These are phyloP conservation scores for Helobdella robusta DNA, from an alignment of 2,888 invertebrate genomes.

Conservation along the genomic window DNA sequence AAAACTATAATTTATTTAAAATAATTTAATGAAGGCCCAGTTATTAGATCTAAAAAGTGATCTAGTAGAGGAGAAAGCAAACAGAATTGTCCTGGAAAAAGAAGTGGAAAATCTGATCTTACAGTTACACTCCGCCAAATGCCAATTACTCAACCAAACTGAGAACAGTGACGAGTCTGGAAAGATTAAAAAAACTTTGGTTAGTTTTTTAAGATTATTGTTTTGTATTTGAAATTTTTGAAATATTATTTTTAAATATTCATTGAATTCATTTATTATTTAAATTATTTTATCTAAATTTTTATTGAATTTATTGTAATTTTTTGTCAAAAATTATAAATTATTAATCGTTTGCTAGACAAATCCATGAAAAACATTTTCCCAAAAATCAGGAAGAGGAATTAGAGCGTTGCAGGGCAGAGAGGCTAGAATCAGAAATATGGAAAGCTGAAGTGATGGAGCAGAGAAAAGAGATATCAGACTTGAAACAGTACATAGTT, in stretches of 20 bases:
- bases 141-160: conserved; percentile 50
- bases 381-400: conserved; percentile 50
- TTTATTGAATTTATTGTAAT: too few species aligned
- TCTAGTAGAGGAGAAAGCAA: conserved; percentile 62
- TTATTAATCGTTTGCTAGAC: too few species aligned
- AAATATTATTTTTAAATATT: too few species aligned
- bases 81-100: conserved; percentile 56
- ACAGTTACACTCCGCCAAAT: conserved; percentile 57
- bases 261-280: too few species aligned
- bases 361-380: too few species aligned
- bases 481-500: conserved; percentile 62
- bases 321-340: too few species aligned
- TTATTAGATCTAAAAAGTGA: conserved; percentile 66
- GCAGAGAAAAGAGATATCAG: conserved; percentile 60
- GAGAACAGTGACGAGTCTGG: conserved; percentile 51
- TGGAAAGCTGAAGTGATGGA: conserved; percentile 51
- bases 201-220: too few species aligned
- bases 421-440: conserved; percentile 49
- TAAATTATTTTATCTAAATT: too few species aligned
- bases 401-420: conserved; percentile 46
- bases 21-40: conserved; percentile 66
- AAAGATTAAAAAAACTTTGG: conserved; percentile 53
- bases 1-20: too few species aligned
- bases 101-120: conserved; percentile 59
- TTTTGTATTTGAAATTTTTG: too few species aligned